A percentile compares a stretch with the other conserved stretches of the same genome.
phyloP scores from a whole-genome alignment of 2,888 invertebrate species.

The Cerastoderma edule region DNA sequence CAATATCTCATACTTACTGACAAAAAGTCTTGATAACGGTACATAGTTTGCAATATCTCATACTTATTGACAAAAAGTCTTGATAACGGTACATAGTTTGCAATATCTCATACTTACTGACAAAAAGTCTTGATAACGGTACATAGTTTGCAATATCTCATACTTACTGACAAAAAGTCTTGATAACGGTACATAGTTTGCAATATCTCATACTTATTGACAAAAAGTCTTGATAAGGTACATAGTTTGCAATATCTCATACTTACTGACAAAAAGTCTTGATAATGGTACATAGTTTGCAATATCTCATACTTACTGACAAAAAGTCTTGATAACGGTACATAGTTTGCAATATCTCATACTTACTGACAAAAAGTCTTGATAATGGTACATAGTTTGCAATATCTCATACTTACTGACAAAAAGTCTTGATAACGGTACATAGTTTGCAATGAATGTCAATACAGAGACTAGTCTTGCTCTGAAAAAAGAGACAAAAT shows the following conservation, averaged over 20 bases:
- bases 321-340: neutral
- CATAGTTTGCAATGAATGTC: constrained; percentile 86
- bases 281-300: neutral
- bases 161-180: too few species aligned
- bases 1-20: too few species aligned
- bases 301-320: neutral
- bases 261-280: neutral
- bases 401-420: constrained; percentile 83
- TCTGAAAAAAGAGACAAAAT: constrained; percentile 57
- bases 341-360: neutral
- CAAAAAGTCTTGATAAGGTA: neutral
- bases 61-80: too few species aligned
- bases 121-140: too few species aligned
- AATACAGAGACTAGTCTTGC: constrained; percentile 82
- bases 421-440: constrained; percentile 88
- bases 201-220: too few species aligned
- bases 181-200: too few species aligned
- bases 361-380: neutral
- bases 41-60: too few species aligned
- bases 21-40: too few species aligned
- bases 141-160: too few species aligned
- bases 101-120: too few species aligned
- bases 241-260: neutral
- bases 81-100: too few species aligned
- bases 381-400: neutral